Percentiles rank a stretch among this genome's conserved stretches.
These are phyloP conservation scores for Bombyx mandarina DNA, from an alignment of 1,140 invertebrate species.

Conservation along the genomic window DNA sequence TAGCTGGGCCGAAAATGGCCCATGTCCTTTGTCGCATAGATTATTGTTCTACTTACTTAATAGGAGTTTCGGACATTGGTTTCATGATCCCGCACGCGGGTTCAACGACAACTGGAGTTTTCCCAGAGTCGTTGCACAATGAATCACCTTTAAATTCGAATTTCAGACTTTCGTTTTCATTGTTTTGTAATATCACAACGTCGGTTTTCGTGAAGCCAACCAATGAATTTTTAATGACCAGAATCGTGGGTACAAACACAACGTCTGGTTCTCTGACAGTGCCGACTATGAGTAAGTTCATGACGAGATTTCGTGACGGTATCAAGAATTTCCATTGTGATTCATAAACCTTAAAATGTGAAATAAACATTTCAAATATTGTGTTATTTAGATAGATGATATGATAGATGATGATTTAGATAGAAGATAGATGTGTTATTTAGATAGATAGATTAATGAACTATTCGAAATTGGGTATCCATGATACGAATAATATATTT, in stretches of 20 bases:
- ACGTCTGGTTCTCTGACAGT: slow-evolving; percentile 53
- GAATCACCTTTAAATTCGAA: slow-evolving; percentile 63
- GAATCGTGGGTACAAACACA: slow-evolving; percentile 46
- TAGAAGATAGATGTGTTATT: no score
- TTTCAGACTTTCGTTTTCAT: slow-evolving; percentile 42
- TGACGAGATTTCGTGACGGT: slow-evolving; percentile 28
- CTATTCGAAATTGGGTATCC: no score
- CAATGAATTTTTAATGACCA: slow-evolving; percentile 51
- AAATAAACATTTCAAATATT: no score
- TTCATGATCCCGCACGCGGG: slow-evolving; percentile 45
- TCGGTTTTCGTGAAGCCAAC: slow-evolving; percentile 46
- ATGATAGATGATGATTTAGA: no score
- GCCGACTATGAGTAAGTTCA: slow-evolving; percentile 49
- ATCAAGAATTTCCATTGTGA: slow-evolving; percentile 58
- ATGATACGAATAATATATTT: neutral
- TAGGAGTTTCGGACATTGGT: slow-evolving; percentile 42
- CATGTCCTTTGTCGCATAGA: no score
- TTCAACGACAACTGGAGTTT: slow-evolving; percentile 44
- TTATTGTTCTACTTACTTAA: slow-evolving; percentile 36
- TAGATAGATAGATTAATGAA: no score
- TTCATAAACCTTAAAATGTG: slow-evolving; percentile 41
- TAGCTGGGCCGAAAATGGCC: no score
- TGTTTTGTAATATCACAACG: slow-evolving; percentile 41
- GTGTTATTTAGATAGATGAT: no score
- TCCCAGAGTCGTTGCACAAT: slow-evolving; percentile 49